Evolutionary conservation across 2,797 vertebrate species (phyloP).

Genomic region (Sandelia bainsii): DNA sequence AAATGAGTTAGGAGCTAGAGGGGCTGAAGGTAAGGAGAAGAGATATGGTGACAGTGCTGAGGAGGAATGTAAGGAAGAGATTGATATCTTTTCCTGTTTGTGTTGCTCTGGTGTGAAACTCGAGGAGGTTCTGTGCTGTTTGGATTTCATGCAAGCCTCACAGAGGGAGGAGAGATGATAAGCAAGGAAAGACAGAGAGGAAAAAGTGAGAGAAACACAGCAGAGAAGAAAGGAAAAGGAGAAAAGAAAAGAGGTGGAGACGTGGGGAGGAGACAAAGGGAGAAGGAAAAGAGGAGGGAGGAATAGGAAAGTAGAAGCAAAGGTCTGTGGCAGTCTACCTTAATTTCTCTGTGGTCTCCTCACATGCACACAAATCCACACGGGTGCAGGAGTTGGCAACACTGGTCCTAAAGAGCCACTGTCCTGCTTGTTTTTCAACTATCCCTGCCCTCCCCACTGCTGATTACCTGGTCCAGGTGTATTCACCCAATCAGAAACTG

Average conservation of each 20-base stretch:
- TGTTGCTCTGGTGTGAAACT: slow-evolving; percentile 59
- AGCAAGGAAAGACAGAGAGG: not conserved
- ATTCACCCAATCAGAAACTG: too few species aligned
- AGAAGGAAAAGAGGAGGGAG: slow-evolving; percentile 3
- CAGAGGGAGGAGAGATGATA: not conserved
- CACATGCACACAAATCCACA: slow-evolving; percentile 4
- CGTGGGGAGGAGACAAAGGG: not conserved
- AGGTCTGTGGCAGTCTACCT: slow-evolving; percentile 54
- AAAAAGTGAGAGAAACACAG: not conserved
- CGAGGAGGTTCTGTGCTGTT: slow-evolving; percentile 38
- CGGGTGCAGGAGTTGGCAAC: not conserved
- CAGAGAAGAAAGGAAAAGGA: not conserved
- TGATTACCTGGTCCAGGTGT: too few species aligned
- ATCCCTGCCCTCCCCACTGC: too few species aligned
- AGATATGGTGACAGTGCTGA: slow-evolving; percentile 40
- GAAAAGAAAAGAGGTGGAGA: not conserved
- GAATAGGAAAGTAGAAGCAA: slow-evolving; percentile 7
- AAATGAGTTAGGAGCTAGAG: slow-evolving; percentile 8
- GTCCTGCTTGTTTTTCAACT: too few species aligned
- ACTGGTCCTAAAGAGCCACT: too few species aligned
- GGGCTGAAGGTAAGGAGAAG: slow-evolving; percentile 33
- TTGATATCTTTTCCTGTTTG: slow-evolving; percentile 63
- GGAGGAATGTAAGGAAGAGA: slow-evolving; percentile 60
- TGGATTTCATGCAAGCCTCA: slow-evolving; percentile 36
- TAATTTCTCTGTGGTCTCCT: slow-evolving; percentile 48